Conservation (phyloP, 2,797 vertebrate genomes). For the Cyclopterus lumpus region DNA sequence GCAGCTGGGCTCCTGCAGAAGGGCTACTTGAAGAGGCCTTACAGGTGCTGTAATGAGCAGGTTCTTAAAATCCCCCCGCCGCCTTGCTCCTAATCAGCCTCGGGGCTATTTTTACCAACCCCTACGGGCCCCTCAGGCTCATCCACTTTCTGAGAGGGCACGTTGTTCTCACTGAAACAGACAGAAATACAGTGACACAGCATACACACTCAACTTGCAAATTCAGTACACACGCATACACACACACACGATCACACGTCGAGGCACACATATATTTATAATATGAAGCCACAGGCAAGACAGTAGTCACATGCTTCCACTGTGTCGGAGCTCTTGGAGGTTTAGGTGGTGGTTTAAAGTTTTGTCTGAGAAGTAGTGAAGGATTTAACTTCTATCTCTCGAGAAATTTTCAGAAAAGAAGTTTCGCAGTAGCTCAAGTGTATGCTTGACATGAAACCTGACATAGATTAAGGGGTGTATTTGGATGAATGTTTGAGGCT, state of each 20-base stretch:
- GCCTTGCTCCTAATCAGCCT: slow-evolving; percentile 83
- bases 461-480: not conserved
- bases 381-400: slow-evolving; percentile 48
- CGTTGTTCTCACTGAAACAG: slow-evolving; percentile 65
- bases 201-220: slow-evolving; percentile 54
- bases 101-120: slow-evolving; percentile 84
- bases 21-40: slow-evolving; percentile 79
- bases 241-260: slow-evolving; percentile 28
- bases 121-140: slow-evolving; percentile 77
- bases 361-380: slow-evolving; percentile 33
- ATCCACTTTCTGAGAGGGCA: slow-evolving; percentile 76
- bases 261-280: slow-evolving; percentile 39
- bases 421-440: not conserved
- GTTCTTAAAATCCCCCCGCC: slow-evolving; percentile 79
- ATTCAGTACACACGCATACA: slow-evolving; percentile 35
- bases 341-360: slow-evolving; percentile 39
- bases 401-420: not conserved
- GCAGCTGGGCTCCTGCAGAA: slow-evolving; percentile 78
- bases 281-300: slow-evolving; percentile 57
- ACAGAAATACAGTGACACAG: slow-evolving; percentile 53
- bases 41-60: slow-evolving; percentile 85
- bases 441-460: not conserved
- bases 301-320: slow-evolving; percentile 40
- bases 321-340: slow-evolving; percentile 19
- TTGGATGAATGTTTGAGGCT: not conserved